These are phyloP conservation scores for Ceyx margarethae DNA, from an alignment of 2,113 vertebrate genomes.

Conservation along the genomic window DNA sequence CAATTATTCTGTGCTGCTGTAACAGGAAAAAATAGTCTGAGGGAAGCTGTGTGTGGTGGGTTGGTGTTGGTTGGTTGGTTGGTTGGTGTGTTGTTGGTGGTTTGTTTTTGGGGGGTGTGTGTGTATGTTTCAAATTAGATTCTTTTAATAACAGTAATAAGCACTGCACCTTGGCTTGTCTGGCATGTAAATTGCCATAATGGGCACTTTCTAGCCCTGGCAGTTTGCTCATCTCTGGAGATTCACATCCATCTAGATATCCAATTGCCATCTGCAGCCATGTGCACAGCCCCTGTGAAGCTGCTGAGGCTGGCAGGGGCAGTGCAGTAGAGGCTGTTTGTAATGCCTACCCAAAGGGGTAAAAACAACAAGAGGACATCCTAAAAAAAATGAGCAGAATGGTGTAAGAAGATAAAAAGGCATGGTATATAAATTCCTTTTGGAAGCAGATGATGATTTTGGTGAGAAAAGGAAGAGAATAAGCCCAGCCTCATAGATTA, in stretches of 20 bases:
- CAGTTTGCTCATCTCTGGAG: not conserved
- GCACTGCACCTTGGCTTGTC: not conserved
- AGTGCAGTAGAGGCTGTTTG: not conserved
- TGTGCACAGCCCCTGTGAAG: not conserved
- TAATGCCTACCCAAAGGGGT: not conserved
- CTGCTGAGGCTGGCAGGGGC: not conserved
- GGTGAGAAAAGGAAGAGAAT: not conserved
- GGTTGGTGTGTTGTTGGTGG: too few species aligned
- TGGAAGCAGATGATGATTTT: not conserved
- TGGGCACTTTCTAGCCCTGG: not conserved
- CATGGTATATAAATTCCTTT: not conserved
- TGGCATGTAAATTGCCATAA: not conserved
- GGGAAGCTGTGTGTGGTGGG: not conserved
- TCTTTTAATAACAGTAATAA: not conserved
- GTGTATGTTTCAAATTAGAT: not conserved
- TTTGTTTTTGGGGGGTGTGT: not conserved
- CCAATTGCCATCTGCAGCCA: not conserved
- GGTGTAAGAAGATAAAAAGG: not conserved
- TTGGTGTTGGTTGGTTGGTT: too few species aligned
- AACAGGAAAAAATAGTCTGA: not conserved
- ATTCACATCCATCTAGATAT: not conserved
- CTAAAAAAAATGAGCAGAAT: not conserved
- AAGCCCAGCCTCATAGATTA: not conserved
- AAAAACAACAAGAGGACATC: not conserved
- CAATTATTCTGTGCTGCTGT: not conserved